A percentile compares a stretch with the other conserved stretches of the same genome.
Evolutionary conservation across 2,888 invertebrate species (phyloP).

Genomic region (Melieria picta): DNA sequence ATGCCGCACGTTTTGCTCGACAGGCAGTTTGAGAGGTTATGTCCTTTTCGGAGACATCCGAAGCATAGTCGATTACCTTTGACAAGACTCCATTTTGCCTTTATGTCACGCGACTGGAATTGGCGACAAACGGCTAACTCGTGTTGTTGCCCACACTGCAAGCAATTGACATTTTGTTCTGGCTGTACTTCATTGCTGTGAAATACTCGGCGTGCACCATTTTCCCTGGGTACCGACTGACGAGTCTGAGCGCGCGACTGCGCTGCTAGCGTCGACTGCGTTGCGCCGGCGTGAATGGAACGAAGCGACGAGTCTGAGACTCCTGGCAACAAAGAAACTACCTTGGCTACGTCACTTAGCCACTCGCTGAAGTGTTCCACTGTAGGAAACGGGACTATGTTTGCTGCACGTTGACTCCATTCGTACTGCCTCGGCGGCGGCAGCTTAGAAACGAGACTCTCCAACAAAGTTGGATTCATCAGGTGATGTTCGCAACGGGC

Average conservation of each 20-base stretch:
- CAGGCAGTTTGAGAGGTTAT: background rate
- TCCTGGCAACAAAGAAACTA: constrained; percentile 25
- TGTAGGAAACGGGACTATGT: constrained; percentile 20
- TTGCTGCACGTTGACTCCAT: constrained; percentile 30
- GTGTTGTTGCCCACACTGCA: no score
- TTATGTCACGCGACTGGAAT: no score
- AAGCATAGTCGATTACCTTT: background rate
- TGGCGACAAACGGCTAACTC: no score
- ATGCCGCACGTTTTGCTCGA: background rate
- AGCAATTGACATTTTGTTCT: no score
- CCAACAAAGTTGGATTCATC: constrained; percentile 28
- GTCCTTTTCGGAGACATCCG: background rate
- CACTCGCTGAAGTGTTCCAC: constrained; percentile 31
- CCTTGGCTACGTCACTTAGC: constrained; percentile 29
- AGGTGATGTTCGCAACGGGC: constrained; percentile 35
- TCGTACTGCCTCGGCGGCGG: constrained; percentile 39
- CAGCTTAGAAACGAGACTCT: constrained; percentile 32
- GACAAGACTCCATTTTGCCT: no score
- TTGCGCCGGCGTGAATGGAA: background rate
- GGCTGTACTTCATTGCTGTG: background rate
- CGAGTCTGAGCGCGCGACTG: background rate
- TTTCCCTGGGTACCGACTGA: background rate
- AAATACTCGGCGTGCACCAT: background rate
- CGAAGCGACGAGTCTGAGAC: background rate
- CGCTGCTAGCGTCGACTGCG: constrained; percentile 5